Conservation (phyloP, 2,113 vertebrate genomes). For the Tachysurus fulvidraco region DNA sequence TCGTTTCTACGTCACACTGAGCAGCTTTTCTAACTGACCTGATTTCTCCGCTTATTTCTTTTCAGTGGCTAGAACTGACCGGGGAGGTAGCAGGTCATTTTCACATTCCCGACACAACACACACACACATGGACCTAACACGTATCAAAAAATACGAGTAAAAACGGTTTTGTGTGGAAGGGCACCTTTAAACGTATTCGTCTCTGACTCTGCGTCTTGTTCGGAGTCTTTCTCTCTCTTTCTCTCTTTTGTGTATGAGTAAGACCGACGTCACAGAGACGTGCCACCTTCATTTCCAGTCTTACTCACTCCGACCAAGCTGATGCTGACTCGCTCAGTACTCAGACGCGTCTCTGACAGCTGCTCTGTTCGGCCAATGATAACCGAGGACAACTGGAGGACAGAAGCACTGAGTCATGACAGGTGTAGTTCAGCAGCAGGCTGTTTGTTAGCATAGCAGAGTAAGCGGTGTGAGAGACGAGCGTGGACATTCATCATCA, state of each 20-base stretch:
- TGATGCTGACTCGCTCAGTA: background rate
- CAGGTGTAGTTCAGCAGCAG: slow-evolving; percentile 28
- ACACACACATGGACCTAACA: too few species aligned
- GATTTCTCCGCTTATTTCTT: too few species aligned
- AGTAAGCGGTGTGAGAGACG: too few species aligned
- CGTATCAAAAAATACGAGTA: too few species aligned
- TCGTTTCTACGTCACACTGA: too few species aligned
- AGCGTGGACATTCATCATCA: background rate
- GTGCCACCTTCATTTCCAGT: background rate
- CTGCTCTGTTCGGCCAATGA: background rate
- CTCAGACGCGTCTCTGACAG: slow-evolving; percentile 17
- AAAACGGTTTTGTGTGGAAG: too few species aligned
- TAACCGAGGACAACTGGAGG: slow-evolving; percentile 17
- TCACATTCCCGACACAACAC: too few species aligned
- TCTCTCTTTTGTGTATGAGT: background rate
- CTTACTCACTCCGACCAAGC: background rate
- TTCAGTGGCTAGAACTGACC: too few species aligned
- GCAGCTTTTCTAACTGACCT: too few species aligned
- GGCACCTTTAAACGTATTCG: too few species aligned
- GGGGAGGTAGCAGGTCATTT: too few species aligned
- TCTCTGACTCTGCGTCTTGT: background rate
- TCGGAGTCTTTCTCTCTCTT: background rate
- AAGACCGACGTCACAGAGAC: background rate
- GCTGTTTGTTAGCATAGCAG: background rate
- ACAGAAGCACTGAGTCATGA: slow-evolving; percentile 34